Evolutionary conservation across 1,140 invertebrate species (phyloP), one percentile per base, ranked within the genome.

Genomic region (Temnothorax curvispinosus): DNA sequence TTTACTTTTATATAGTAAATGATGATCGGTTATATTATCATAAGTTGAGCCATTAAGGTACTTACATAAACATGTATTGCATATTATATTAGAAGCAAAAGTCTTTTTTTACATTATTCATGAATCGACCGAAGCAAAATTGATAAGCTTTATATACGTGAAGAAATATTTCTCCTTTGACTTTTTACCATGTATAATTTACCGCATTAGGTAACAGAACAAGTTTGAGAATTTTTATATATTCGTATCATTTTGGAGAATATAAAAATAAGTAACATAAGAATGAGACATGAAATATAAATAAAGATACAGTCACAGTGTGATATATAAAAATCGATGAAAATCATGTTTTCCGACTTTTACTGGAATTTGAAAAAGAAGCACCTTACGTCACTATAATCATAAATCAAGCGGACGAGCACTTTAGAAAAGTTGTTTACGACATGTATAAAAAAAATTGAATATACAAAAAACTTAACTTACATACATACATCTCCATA

Each of bases 101-200:
- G 35, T 41, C 38, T 44, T 41, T 65, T 27, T 65, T 41, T 65
- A 18, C 35, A 65, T 13, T 65, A 41, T 62, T 62, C 64, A 65
- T 62, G 1, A 7, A 38, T 64, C 15, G 11, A 64, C 32, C 7
- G 32, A 15, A 64, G 5, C 60, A 13, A 62, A 62, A 62, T 62
- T 64, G 60, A 64, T 38, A 64, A 64, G 60, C 32, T 64, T 38
- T 15, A 15, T 5, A 62, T 62, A 62, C 2, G 60, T 64, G 32
- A 64, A 38, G 32, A 64, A 64, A 64, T 64, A 64, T 64, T 64
- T 64, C 27, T 62, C 35, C 32, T 38, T 64, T 38, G 60, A 64
- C 60, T 64, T 64, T 62, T 64, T 64, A 64, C 3, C 11, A 47
- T 2, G n/a, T n/a, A n/a, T 27, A 1, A 27, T 56, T 56, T 56